Evolutionary conservation across 2,113 vertebrate genomes (phyloP).

Genomic region (Apodemus speciosus): DNA sequence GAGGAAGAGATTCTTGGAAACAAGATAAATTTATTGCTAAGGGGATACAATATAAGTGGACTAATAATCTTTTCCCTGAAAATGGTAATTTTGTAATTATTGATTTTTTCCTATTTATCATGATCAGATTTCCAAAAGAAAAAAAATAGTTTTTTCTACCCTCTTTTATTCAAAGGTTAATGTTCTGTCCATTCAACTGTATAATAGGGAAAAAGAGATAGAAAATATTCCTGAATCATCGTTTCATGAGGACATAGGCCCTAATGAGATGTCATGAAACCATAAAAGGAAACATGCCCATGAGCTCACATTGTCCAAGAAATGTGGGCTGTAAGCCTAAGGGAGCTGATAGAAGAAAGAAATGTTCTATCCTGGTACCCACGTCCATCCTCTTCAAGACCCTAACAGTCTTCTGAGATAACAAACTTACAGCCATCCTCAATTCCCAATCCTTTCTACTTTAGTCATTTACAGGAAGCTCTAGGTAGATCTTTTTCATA

Average conservation of each 20-base stretch:
- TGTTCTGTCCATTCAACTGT: neutral
- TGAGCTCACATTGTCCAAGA: fast-evolving
- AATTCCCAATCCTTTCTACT: neutral
- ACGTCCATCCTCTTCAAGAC: neutral
- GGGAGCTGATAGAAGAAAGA: neutral
- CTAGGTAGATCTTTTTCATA: neutral
- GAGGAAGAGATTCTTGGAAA: too few relatives aligned
- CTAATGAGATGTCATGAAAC: neutral
- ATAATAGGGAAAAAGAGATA: neutral
- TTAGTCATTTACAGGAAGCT: neutral
- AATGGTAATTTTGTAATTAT: neutral
- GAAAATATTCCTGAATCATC: neutral
- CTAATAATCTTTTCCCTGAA: neutral
- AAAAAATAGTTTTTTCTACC: neutral
- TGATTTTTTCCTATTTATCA: neutral
- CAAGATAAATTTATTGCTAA: fast-evolving
- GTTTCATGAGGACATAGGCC: fast-evolving
- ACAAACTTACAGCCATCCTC: neutral
- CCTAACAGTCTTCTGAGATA: too few relatives aligned
- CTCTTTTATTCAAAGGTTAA: neutral
- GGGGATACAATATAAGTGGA: neutral
- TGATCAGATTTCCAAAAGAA: neutral
- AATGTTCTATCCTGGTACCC: too few relatives aligned
- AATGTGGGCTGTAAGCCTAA: neutral
- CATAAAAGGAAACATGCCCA: neutral